Conservation (phyloP, 2,113 vertebrate species). For the Onychorhynchus coronatus region DNA sequence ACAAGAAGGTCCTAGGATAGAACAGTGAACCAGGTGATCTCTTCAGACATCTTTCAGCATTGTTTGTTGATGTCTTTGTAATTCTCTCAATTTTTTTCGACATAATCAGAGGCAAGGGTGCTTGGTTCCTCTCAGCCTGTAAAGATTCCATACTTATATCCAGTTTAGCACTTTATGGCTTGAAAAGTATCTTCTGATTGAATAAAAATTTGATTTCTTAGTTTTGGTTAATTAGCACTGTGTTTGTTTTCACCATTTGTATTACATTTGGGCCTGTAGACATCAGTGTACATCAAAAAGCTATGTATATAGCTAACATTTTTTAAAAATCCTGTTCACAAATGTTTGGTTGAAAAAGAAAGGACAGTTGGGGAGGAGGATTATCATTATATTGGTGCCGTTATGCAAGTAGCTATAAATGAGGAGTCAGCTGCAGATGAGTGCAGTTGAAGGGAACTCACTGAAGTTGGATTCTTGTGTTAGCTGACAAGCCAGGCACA, state of each 20-base stretch:
- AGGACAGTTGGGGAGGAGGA: not conserved
- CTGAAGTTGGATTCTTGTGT: not conserved
- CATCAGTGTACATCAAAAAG: not conserved
- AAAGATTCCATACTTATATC: not conserved
- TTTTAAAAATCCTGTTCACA: not conserved
- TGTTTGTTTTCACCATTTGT: not conserved
- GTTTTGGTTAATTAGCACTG: not conserved
- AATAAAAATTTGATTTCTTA: not conserved
- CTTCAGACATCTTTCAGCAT: not conserved
- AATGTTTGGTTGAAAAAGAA: not conserved
- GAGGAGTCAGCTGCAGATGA: not conserved
- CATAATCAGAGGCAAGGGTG: not conserved
- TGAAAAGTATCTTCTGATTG: not conserved
- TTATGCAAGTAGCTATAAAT: not conserved
- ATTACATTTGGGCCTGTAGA: not conserved
- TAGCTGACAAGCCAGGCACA: not conserved
- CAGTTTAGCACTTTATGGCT: not conserved
- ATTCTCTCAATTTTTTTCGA: not conserved
- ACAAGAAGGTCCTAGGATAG: not conserved
- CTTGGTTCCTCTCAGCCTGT: not conserved
- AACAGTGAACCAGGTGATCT: not conserved
- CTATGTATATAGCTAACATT: not conserved
- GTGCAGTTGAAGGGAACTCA: not conserved
- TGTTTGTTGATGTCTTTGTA: not conserved
- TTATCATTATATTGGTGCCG: not conserved